phyloP scores from a whole-genome alignment of 2,797 vertebrate species.

The Anolis apletophallus region DNA sequence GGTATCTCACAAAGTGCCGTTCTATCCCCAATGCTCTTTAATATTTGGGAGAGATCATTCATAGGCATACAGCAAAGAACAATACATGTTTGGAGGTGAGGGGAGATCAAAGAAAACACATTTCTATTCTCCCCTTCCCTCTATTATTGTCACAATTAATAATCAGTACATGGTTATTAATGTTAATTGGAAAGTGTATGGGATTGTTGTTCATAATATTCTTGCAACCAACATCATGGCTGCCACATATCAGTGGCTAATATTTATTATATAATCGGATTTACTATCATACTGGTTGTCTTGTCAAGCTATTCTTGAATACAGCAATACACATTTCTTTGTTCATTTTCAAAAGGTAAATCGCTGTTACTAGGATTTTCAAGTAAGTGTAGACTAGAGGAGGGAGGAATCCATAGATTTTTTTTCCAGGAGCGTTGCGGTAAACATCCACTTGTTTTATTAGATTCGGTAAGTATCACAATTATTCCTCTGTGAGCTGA shows the following conservation, averaged over 20 bases:
- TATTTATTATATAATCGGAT: background rate
- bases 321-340: background rate
- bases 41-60: too few species aligned
- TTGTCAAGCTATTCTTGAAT: background rate
- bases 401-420: background rate
- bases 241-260: background rate
- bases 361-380: background rate
- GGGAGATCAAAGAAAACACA: too few species aligned
- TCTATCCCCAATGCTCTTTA: too few species aligned
- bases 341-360: too few species aligned
- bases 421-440: accelerated
- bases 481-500: slow-evolving; percentile 60
- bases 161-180: background rate
- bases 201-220: background rate
- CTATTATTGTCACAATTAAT: background rate
- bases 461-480: slow-evolving; percentile 62
- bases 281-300: background rate
- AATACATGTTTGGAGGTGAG: background rate
- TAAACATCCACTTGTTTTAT: slow-evolving; percentile 50
- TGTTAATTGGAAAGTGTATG: background rate
- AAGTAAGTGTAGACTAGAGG: background rate
- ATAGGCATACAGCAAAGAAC: too few species aligned
- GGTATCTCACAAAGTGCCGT: too few species aligned
- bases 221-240: background rate
- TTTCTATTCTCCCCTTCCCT: background rate